Evolutionary conservation across 2,113 vertebrate species (phyloP).

Genomic region (Chrysochloris asiatica): DNA sequence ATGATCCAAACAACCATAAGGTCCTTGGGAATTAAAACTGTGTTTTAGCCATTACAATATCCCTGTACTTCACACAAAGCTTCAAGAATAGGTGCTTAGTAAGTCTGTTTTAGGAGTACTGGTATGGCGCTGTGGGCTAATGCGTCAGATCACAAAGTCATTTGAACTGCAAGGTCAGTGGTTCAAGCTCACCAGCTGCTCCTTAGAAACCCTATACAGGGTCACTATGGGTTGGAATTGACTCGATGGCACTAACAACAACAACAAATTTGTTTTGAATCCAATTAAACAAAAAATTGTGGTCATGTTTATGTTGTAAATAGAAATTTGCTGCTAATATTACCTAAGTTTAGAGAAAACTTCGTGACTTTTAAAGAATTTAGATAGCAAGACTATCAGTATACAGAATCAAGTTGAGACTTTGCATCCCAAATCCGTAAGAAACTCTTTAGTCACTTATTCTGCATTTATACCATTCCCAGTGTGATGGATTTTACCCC

Average conservation of each 20-base stretch:
- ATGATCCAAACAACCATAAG: neutral
- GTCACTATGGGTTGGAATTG: too few relatives aligned
- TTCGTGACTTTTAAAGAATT: conserved; percentile 28
- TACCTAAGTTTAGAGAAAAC: neutral
- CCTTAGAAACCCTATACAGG: too few relatives aligned
- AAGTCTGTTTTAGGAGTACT: neutral
- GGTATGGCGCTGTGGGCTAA: too few relatives aligned
- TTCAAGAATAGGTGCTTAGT: neutral
- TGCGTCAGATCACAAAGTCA: too few relatives aligned
- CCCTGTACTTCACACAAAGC: neutral
- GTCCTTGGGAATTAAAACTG: neutral
- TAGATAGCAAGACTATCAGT: neutral
- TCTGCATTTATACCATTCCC: neutral
- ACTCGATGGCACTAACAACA: too few relatives aligned
- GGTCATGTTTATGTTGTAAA: neutral
- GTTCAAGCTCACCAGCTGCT: too few relatives aligned
- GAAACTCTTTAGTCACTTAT: neutral
- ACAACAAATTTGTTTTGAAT: conserved; percentile 25
- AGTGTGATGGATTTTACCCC: neutral
- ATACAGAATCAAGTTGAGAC: neutral
- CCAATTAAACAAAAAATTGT: neutral
- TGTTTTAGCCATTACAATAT: neutral
- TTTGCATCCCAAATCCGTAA: neutral
- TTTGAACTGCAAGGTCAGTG: too few relatives aligned
- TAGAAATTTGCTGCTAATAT: neutral